These are phyloP conservation scores for Tortrix viridana DNA, from an alignment of 2,888 invertebrate species.

Conservation along the genomic window DNA sequence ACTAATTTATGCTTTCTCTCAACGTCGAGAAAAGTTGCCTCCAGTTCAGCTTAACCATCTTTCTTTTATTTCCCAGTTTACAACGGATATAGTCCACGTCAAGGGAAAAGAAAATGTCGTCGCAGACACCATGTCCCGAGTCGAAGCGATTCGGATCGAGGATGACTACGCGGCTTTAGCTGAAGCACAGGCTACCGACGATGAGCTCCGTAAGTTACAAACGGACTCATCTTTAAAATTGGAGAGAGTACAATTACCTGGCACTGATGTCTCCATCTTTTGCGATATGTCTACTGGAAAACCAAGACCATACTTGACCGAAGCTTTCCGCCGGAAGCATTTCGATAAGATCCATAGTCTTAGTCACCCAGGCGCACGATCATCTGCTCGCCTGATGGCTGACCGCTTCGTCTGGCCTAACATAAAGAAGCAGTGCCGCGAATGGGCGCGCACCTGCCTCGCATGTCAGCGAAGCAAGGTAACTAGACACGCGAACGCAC, in stretches of 20 bases:
- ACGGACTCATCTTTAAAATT: no score
- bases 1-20: no score
- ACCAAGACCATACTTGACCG: no score
- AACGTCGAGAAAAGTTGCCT: no score
- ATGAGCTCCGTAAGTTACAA: no score
- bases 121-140: constrained; percentile 45
- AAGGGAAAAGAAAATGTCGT: constrained; percentile 44
- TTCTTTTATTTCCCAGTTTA: no score
- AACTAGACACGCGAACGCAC: constrained; percentile 20
- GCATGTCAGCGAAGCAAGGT: constrained; percentile 47
- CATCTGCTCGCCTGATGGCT: constrained; percentile 41
- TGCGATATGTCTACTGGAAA: no score
- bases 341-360: constrained; percentile 17
- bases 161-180: constrained; percentile 36
- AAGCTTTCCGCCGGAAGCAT: no score
- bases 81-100: constrained; percentile 25
- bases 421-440: constrained; percentile 47
- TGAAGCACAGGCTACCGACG: no score
- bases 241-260: no score
- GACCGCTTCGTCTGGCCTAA: constrained; percentile 54
- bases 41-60: no score
- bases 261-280: no score
- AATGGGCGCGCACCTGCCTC: constrained; percentile 49
- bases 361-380: constrained; percentile 32
- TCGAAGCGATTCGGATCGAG: constrained; percentile 40